Evolutionary conservation across 2,113 vertebrate genomes (phyloP).

Genomic region (Eulemur rufifrons): DNA sequence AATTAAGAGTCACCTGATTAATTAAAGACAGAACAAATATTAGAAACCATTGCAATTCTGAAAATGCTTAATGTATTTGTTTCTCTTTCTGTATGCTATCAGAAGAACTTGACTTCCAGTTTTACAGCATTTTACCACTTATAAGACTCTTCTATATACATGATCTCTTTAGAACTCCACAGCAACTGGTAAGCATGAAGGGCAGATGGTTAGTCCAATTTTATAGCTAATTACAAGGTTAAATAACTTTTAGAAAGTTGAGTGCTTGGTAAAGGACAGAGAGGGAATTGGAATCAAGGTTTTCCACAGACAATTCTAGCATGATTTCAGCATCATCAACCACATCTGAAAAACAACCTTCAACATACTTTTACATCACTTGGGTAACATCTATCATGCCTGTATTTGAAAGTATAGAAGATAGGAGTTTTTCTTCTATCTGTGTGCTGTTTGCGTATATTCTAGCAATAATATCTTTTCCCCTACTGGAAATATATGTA

Average conservation of each 20-base stretch:
- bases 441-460: not conserved
- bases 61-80: not conserved
- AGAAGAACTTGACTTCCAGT: not conserved
- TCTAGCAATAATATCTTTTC: not conserved
- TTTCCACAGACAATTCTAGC: not conserved
- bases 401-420: not conserved
- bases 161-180: not conserved
- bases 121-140: not conserved
- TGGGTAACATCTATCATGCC: not conserved
- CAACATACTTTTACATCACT: not conserved
- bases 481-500: not conserved
- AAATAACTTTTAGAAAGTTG: not conserved
- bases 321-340: not conserved
- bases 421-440: not conserved
- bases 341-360: not conserved
- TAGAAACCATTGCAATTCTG: not conserved
- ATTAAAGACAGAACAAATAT: not conserved
- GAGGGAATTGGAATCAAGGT: not conserved
- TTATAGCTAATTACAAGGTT: not conserved
- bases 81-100: not conserved
- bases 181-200: not conserved
- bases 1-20: not conserved
- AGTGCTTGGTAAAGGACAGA: not conserved
- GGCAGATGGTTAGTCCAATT: not conserved
- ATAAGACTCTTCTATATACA: not conserved